A percentile compares a stretch with the other conserved stretches of the same genome.
Conservation (phyloP, 2,113 vertebrate genomes). For the Megaceryle maxima region DNA sequence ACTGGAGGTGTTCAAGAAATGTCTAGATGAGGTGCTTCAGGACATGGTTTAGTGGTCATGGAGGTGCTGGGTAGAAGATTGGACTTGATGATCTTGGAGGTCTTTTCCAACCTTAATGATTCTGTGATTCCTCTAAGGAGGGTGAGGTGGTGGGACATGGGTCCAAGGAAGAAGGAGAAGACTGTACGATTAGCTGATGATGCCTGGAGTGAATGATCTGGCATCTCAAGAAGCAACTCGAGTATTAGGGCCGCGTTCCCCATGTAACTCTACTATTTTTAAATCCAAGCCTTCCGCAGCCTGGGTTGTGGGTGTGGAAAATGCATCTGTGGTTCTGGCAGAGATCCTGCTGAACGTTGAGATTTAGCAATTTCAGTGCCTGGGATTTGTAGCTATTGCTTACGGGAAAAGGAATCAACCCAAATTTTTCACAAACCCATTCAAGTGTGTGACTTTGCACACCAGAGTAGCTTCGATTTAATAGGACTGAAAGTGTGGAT, state of each 20-base stretch:
- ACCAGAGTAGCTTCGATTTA: background rate
- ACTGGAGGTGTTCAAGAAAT: too few species aligned
- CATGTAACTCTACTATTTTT: background rate
- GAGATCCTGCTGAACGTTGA: background rate
- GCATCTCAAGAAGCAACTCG: background rate
- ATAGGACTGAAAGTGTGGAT: background rate
- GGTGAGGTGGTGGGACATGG: background rate
- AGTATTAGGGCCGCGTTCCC: rapidly evolving
- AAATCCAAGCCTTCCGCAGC: background rate
- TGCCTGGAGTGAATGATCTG: background rate
- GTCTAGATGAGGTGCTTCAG: too few species aligned
- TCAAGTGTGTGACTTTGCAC: background rate
- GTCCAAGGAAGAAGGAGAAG: background rate
- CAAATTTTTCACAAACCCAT: background rate
- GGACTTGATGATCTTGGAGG: too few species aligned
- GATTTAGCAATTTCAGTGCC: background rate
- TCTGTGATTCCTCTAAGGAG: background rate
- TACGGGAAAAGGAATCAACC: rapidly evolving
- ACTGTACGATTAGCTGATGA: background rate
- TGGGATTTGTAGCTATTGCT: background rate
- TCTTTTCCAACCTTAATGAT: too few species aligned
- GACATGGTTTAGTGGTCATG: too few species aligned
- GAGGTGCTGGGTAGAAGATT: too few species aligned
- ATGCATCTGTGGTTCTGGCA: rapidly evolving
- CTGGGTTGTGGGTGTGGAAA: background rate